These are phyloP conservation scores for Eupithecia vulgata DNA, from an alignment of 2,888 invertebrate genomes.

Conservation along the genomic window DNA sequence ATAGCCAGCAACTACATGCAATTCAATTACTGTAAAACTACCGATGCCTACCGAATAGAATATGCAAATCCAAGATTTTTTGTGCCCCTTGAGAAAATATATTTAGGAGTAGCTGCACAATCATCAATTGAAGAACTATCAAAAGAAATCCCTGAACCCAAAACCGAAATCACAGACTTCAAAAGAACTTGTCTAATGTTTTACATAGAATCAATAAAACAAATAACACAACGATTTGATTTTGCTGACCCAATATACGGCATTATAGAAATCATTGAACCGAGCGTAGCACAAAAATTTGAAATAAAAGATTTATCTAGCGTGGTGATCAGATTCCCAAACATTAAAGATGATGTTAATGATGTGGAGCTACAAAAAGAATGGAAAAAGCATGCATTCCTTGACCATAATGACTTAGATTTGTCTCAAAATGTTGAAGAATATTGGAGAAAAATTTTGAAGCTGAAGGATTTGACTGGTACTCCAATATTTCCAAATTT, in stretches of 20 bases:
- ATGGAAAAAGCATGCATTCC: conserved; percentile 1
- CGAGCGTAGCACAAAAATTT: not conserved
- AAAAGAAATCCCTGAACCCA: not conserved
- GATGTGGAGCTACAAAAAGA: too few relatives aligned
- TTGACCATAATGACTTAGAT: not conserved
- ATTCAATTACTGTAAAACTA: conserved; percentile 3
- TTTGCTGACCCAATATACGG: conserved; percentile 3
- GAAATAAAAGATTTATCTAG: too few relatives aligned
- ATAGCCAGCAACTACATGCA: conserved; percentile 6
- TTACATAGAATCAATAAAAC: not conserved
- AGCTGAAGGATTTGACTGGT: conserved; percentile 3
- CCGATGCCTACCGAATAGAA: not conserved
- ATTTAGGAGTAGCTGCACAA: not conserved
- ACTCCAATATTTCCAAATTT: conserved; percentile 1
- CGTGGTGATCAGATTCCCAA: too few relatives aligned
- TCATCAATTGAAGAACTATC: not conserved
- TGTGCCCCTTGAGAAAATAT: not conserved
- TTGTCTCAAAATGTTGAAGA: not conserved
- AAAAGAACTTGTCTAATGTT: conserved; percentile 2
- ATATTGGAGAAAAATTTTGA: not conserved
- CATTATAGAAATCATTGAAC: conserved; percentile 2
- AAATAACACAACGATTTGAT: conserved; percentile 5
- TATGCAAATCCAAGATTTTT: not conserved
- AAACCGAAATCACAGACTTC: conserved; percentile 6
- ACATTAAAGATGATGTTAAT: too few relatives aligned